Base-by-base conservation (phyloP, 2,888 invertebrate genomes). In the Callyntrura sp. region DNA sequence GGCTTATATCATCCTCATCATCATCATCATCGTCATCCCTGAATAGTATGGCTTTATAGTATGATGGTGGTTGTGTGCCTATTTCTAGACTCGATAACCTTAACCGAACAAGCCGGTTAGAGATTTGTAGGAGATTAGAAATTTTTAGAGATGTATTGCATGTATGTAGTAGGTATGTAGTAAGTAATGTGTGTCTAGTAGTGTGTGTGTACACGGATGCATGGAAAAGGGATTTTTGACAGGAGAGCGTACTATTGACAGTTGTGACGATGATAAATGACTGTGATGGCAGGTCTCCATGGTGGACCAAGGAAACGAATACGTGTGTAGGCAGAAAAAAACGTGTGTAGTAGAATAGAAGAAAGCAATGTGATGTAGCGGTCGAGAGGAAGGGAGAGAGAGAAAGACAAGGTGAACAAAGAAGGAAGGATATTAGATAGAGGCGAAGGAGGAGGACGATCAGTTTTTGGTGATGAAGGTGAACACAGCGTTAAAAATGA, bases 251-350 rank as follows among this genome's bases (percentile, higher is more conserved):
- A 55, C 2, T 28, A 83, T 83, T 83, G 83, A 83, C 83, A 83
- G 70, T 68, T 70, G 83, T 83, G 83, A 83, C 51, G 78, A 78
- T 55, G 83, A 83, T 83, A 83, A 83, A 83, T 83, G 68, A 70
- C 23, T 62, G 1, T 25, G 79, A 12, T 73, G 45, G 23, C 35
- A 35, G 35, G 35, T 35, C 6, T 2, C 3, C 35, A 35, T 70
- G 55, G 51, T 55, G 78, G 57, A 78, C 78, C 55, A 23, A 8
- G 20, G 20, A 57, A 17, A n/a, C 57, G 5, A 57, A 17, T 6
- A 57, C 35, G 35, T 35, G 35, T 35, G 9, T 35, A 23, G 48
- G 73, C 48, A 76, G 45, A 28, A 45, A 68, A n/a, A 35, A 17
- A 6, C 6, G 35, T 35, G 35, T 35, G 35, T 35, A 35, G 25